These are phyloP conservation scores for Nothura maculosa DNA, from an alignment of 2,797 vertebrate genomes.

Conservation along the genomic window DNA sequence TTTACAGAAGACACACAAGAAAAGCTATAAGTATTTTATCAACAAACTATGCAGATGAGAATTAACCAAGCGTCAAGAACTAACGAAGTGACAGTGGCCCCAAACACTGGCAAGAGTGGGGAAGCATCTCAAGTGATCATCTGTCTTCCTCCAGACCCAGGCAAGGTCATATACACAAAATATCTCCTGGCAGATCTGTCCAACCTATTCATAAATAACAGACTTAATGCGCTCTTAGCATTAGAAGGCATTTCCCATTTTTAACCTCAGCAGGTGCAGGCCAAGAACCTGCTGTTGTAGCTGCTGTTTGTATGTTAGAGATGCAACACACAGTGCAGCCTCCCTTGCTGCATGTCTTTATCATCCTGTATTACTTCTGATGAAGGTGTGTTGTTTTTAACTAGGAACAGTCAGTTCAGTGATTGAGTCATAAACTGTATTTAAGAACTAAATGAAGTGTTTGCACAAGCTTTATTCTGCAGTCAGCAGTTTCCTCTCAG, in stretches of 20 bases:
- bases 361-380: background rate
- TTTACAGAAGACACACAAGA: background rate
- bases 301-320: background rate
- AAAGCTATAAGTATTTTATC: background rate
- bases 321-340: background rate
- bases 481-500: rapidly evolving
- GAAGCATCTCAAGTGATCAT: background rate
- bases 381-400: background rate
- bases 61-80: background rate
- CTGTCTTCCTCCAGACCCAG: background rate
- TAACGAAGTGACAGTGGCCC: background rate
- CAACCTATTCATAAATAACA: background rate
- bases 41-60: background rate
- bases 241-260: background rate
- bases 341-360: background rate
- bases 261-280: background rate
- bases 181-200: background rate
- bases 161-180: background rate
- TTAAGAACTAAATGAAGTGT: background rate
- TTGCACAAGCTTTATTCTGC: background rate
- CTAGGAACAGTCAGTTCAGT: background rate
- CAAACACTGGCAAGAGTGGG: background rate
- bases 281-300: background rate
- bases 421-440: background rate
- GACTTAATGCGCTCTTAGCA: background rate